phyloP scores from a whole-genome alignment of 2,888 invertebrate species.

The Leptopilina myrica region DNA sequence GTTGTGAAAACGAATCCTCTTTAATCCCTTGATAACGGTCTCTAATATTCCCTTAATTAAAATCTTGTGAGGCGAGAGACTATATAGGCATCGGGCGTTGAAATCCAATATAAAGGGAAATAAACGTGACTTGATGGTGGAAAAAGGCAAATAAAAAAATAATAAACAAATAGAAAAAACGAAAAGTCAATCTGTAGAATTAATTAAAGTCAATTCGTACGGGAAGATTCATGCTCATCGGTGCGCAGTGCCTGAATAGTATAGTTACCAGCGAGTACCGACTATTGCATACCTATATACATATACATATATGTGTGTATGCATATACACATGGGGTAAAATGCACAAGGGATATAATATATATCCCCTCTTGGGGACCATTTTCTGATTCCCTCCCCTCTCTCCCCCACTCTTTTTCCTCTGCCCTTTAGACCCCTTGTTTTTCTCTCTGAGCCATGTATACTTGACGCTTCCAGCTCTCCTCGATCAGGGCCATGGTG shows the following conservation, averaged over 20 bases:
- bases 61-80: constrained; percentile 25
- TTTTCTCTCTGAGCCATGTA: constrained; percentile 52
- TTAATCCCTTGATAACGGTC: constrained; percentile 30
- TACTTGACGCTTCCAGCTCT: constrained; percentile 61
- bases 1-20: constrained; percentile 15
- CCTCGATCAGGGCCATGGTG: constrained; percentile 63
- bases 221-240: constrained; percentile 34
- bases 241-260: constrained; percentile 1
- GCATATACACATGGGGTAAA: constrained; percentile 40
- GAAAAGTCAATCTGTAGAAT: constrained; percentile 31
- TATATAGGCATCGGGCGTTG: constrained; percentile 17
- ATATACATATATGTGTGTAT: neutral
- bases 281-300: constrained; percentile 8
- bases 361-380: constrained; percentile 51
- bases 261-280: neutral
- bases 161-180: too few species aligned
- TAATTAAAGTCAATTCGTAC: constrained; percentile 33
- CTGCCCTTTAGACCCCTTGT: constrained; percentile 41
- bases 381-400: constrained; percentile 53
- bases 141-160: neutral
- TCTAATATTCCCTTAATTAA: constrained; percentile 37
- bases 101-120: constrained; percentile 26
- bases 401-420: constrained; percentile 10
- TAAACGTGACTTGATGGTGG: constrained; percentile 25
- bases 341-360: constrained; percentile 40